Conservation (phyloP, 1,140 invertebrate genomes). For the Diuraphis noxia region DNA sequence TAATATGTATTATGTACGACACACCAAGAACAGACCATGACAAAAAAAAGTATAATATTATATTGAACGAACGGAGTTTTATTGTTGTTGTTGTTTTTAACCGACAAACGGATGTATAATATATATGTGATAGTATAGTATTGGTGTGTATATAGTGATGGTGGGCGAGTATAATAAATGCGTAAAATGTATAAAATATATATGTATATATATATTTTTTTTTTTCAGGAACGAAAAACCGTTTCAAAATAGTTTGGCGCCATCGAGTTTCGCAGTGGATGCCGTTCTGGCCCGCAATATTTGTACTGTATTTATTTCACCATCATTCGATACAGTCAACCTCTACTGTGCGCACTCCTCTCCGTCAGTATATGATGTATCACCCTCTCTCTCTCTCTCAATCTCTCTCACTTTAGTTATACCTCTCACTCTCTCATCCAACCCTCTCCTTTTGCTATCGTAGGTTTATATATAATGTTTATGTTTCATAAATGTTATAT, state of each 20-base stretch:
- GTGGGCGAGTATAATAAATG: not conserved
- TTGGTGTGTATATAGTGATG: not conserved
- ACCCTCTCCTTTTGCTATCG: not conserved
- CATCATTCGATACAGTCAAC: not conserved
- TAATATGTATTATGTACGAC: not conserved
- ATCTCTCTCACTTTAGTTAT: no score
- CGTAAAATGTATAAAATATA: not conserved
- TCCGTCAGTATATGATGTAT: not conserved
- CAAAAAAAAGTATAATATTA: not conserved
- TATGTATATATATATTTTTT: not conserved
- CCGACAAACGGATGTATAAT: not conserved
- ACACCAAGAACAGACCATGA: not conserved
- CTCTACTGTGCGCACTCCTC: not conserved
- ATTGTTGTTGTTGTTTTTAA: slow-evolving; percentile 7
- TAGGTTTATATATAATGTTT: not conserved
- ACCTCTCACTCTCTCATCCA: no score
- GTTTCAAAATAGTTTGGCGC: not conserved
- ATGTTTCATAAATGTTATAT: not conserved
- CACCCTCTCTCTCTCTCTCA: not conserved
- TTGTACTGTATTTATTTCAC: not conserved
- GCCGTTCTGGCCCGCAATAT: not conserved
- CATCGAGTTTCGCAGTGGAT: not conserved
- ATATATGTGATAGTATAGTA: not conserved
- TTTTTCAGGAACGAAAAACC: slow-evolving; percentile 3
- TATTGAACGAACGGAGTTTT: not conserved